Evolutionary conservation across 2,113 vertebrate species (phyloP), one percentile per base, ranked within the genome.

Genomic region (Plecotus auritus): DNA sequence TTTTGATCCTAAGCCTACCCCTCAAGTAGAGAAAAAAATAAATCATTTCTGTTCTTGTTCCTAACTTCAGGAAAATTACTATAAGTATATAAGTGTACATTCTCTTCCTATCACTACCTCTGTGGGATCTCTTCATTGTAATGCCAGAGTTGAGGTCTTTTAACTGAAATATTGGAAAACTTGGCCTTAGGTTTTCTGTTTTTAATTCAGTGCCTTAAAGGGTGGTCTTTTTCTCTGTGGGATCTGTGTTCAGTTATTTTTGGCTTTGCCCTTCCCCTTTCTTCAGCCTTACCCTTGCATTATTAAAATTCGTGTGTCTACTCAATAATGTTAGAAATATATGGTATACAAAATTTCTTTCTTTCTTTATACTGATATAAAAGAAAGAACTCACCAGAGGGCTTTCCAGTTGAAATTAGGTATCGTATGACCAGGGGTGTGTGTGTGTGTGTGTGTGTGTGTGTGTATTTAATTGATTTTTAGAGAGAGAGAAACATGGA

Each of bases 151-250:
- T 85, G 35, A 89, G 77, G 22, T 92, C 51, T 86, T 73, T n/a
- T 86, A 66, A 73, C 61, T 77, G 40, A 77, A 81, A 54, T 61
- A 20, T 40, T 67, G 70, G 85, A 95, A n/a, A 88, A 85, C 47
- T 67, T 73, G 40, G 51, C 72, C 81, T 87, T 81, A 30, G 74
- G 37, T 35, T 77, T 85, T 90, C 59, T 88, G 9, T 93, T 94
- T 90, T 78, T 47, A 96, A 96, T 42, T 85, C 61, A 86, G 88
- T 94, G 94, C 91, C 96, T 96, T 95, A 96, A 88, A 78, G 90
- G 76, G 67, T 32, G 49, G 59, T 86, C 13, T 66, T 93, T 89
- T 64, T 85, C 49, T 74, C 74, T 91, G 35, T 96, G 66, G 45
- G 30, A 81, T 64, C 82, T 40, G 16, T n/a, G 35, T 72, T 66